Percentiles rank a stretch among this genome's conserved stretches.
These are phyloP conservation scores for Meda fulgida DNA, from an alignment of 2,797 vertebrate species.

Conservation along the genomic window DNA sequence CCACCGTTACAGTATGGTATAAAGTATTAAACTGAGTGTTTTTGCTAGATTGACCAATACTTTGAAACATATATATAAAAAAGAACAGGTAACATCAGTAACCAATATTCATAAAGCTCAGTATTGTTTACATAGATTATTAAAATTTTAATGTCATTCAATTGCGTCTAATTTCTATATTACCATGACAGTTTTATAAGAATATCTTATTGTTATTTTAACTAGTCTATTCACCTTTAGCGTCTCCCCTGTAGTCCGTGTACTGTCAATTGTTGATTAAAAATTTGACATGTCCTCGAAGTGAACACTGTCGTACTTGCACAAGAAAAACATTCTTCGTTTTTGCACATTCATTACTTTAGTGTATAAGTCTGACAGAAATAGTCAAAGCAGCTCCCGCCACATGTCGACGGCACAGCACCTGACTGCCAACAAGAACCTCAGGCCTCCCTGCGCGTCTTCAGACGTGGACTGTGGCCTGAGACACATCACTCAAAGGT, in stretches of 20 bases:
- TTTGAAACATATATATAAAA: neutral
- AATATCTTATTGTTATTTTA: neutral
- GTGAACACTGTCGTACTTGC: slow-evolving; percentile 5
- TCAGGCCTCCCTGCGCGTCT: slow-evolving; percentile 9
- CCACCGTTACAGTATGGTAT: too few relatives aligned
- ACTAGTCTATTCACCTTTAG: neutral
- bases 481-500: slow-evolving; percentile 55
- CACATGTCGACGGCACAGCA: slow-evolving; percentile 25
- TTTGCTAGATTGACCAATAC: neutral
- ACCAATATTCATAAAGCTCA: neutral
- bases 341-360: slow-evolving; percentile 33
- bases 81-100: neutral
- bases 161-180: neutral
- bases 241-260: neutral
- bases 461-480: slow-evolving; percentile 24
- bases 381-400: slow-evolving; percentile 29
- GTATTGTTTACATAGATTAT: too few relatives aligned
- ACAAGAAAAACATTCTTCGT: slow-evolving; percentile 11
- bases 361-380: slow-evolving; percentile 26
- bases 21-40: neutral
- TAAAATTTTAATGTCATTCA: too few relatives aligned
- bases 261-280: slow-evolving; percentile 10
- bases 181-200: neutral
- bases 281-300: slow-evolving; percentile 6
- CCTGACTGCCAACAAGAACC: slow-evolving; percentile 21